Base-by-base conservation (phyloP, 2,113 vertebrate genomes). In the Pardalotus punctatus region DNA sequence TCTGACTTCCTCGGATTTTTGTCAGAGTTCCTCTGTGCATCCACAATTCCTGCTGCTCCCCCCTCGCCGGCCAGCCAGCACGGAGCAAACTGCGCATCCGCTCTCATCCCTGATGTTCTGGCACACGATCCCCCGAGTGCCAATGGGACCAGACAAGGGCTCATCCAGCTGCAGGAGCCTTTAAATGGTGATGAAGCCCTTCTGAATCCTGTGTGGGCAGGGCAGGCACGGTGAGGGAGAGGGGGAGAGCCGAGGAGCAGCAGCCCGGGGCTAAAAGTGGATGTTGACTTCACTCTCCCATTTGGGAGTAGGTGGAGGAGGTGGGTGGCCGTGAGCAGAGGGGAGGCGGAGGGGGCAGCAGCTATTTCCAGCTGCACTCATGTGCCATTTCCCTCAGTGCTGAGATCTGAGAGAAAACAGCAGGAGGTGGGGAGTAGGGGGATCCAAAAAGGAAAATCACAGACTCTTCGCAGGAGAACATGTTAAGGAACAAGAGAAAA, bases 331-430 rank as follows among this genome's bases (percentile, higher is more conserved):
- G 45, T 16, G 50, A 87, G 93, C 93, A 91, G 94, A 58, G 69
- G 71, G 84, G 81, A 81, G 90, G 94, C 5, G 88, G 88, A 89
- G 95, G 97, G 96, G 92, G 85, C 94, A 94, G 42, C 51, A 8
- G 76, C 88, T 96, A 94, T 97, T 95, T 96, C 96, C 86, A 97
- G 96, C 93, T 94, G 92, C 77, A 86, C 94, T 94, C 91, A 66
- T 92, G 88, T 87, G 90, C 31, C 22, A 91, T 78, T 90, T 87
- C 73, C 64, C 83, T 70, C 69, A 5, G 80, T 5, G 12, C 53
- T 11, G 83, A 64, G 73, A 89, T 97, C 31, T 58, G 54, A 72
- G 36, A 79, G 70, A 45, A 88, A 89, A 86, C 91, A 79, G 95
- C 96, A 78, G 93, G 91, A 95, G 91, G 93, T 86, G 86, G 88